Conservation (phyloP, 2,113 vertebrate genomes). For the Montifringilla adamsi region DNA sequence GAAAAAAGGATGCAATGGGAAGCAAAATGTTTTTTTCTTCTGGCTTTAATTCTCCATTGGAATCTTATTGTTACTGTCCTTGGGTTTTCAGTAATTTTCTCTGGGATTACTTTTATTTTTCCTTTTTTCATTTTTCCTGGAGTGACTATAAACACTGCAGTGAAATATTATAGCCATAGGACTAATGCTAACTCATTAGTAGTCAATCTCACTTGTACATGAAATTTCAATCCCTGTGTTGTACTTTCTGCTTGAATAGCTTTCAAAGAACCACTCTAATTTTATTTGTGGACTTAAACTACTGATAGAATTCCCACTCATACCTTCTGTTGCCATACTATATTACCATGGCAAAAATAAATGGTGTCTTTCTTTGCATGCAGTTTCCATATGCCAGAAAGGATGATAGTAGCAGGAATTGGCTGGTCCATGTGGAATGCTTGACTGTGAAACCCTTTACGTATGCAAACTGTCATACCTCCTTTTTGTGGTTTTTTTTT, state of each 20-base stretch:
- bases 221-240: neutral
- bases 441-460: neutral
- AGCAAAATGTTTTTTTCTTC: neutral
- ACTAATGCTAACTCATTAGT: neutral
- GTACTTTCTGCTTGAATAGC: neutral
- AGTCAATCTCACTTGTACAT: neutral
- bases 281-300: neutral
- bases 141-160: neutral
- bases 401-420: neutral
- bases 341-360: neutral
- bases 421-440: neutral
- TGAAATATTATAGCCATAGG: neutral
- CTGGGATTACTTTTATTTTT: neutral
- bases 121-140: neutral
- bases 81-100: neutral
- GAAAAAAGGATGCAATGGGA: neutral
- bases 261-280: neutral
- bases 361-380: neutral
- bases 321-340: neutral
- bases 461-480: neutral
- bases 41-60: neutral
- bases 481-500: neutral
- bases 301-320: neutral
- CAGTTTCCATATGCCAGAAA: neutral
- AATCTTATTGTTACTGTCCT: neutral